phyloP scores from a whole-genome alignment of 1,140 invertebrate genomes.

The Lutraria rhynchaena region DNA sequence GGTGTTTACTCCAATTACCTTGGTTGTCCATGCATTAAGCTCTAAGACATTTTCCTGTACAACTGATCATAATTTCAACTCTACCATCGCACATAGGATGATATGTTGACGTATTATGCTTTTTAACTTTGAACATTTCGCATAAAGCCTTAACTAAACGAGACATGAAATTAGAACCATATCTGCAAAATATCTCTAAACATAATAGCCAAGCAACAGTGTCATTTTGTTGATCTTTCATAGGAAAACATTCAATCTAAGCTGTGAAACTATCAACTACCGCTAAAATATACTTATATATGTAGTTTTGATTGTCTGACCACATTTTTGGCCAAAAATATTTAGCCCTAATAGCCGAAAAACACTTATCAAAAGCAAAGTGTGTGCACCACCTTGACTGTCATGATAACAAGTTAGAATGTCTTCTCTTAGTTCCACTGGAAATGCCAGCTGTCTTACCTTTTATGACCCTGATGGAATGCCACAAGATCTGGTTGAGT shows the following conservation, averaged over 20 bases:
- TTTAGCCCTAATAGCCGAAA: conserved; percentile 25
- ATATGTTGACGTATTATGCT: neutral
- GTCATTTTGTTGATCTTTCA: conserved; percentile 23
- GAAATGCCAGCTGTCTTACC: conserved; percentile 62
- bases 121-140: neutral
- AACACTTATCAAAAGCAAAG: neutral
- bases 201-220: conserved; percentile 52
- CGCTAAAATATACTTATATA: neutral
- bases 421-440: conserved; percentile 11
- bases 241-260: conserved; percentile 54
- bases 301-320: neutral
- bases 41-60: neutral
- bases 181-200: conserved; percentile 61
- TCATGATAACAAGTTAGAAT: conserved; percentile 44
- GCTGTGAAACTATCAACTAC: conserved; percentile 1
- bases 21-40: neutral
- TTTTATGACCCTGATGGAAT: too few species aligned
- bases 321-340: conserved; percentile 55
- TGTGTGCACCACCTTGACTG: conserved; percentile 31
- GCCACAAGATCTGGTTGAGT: too few species aligned
- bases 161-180: conserved; percentile 48
- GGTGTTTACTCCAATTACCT: neutral
- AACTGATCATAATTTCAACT: neutral
- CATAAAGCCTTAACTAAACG: neutral
- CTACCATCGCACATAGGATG: neutral